Evolutionary conservation across 2,113 vertebrate species (phyloP).

Genomic region (Crotalus tigris): DNA sequence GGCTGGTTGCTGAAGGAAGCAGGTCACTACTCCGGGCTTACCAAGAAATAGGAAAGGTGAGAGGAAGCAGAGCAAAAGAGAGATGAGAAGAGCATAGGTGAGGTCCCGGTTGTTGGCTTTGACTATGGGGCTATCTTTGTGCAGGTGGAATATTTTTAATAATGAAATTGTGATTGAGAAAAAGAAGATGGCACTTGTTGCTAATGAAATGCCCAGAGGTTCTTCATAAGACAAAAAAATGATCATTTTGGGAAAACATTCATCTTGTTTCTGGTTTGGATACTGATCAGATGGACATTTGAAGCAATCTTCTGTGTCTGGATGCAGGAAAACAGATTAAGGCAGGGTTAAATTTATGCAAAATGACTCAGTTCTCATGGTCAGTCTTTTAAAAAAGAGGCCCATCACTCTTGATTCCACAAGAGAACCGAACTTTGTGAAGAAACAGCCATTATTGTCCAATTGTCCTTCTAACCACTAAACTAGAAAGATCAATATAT

Average conservation of each 20-base stretch:
- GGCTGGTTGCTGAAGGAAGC: neutral
- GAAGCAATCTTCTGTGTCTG: neutral
- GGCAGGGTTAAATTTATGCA: neutral
- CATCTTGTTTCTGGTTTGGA: neutral
- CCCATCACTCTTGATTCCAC: neutral
- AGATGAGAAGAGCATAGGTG: neutral
- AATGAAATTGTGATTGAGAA: neutral
- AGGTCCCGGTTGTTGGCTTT: slow-evolving; percentile 1
- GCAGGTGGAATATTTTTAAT: neutral
- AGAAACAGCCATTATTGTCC: neutral
- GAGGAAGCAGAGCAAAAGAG: slow-evolving; percentile 3
- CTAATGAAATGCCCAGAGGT: neutral
- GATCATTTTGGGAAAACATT: neutral
- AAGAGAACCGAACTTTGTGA: neutral
- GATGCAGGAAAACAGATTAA: neutral
- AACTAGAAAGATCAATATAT: neutral
- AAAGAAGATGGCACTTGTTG: neutral
- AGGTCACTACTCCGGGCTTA: neutral
- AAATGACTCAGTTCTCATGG: neutral
- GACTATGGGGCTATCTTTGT: neutral
- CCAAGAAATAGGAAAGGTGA: neutral
- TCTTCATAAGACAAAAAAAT: neutral
- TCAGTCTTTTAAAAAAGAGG: neutral
- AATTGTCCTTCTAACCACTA: neutral
- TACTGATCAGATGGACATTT: neutral